Base-by-base conservation (phyloP, 1,140 invertebrate species). In the Holcopasites calliopsidis region DNA sequence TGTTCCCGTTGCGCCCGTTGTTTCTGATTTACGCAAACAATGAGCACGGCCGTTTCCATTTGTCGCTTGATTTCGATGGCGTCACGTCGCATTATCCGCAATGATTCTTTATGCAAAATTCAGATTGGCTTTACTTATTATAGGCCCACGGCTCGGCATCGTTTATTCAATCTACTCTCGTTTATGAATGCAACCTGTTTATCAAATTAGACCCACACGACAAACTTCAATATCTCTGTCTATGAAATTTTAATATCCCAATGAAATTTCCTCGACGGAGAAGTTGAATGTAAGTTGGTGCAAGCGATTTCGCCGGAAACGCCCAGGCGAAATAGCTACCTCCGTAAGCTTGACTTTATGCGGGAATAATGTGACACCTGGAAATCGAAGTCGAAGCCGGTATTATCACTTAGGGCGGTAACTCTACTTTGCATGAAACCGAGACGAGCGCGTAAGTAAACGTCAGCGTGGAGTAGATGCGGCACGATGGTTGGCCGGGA, bases 371-470 rank as follows among this genome's bases (percentile, higher is more conserved):
- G 71, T 26, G 71, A 66, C 61, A 66, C 8, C 50, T 21, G 8
- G 50, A 26, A 57, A 74, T 74, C 61, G 71, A 69, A 44, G 54
- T 23, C 47, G 69, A 77, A 77, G 42, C 66, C 28, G 57, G 64
- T 80, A 68, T n/a, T n/a, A n/a, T 71, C 80, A 66, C 79, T 77
- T 82, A 72, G 44, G n/a, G 66, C n/a, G 52, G 61, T 69, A 77
- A 83, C 55, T 42, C 64, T 69, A 38, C 61, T 84, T 73, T 68
- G 73, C 69, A 71, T 71, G 77, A 79, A 71, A 71, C 44, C 60
- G 76, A 71, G 68, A 77, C 52, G 75, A 64, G 70, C 77, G 70
- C 52, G 54, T 71, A 70, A 75, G 76, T 69, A 60, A 70, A 62
- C 50, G 50, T 69, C 72, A 57, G 44, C 55, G 33, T 26, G 16